phyloP scores from a whole-genome alignment of 2,797 vertebrate genomes.

The Simalia tracyae region DNA sequence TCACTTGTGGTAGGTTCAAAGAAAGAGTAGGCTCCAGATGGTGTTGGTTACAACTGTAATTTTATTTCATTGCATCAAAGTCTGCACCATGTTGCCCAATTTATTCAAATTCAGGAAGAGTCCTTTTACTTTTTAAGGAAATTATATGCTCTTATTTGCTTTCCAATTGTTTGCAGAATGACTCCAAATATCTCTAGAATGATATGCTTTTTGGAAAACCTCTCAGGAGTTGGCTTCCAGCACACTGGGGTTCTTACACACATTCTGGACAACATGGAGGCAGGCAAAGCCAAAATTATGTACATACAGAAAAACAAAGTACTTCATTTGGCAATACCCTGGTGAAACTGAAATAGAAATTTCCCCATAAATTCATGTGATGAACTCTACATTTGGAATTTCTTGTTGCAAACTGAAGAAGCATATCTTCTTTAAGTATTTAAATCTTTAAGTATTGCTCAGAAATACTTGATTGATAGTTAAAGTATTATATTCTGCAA shows the following conservation, averaged over 20 bases:
- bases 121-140: constrained; percentile 11
- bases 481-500: background rate
- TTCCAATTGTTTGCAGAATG: background rate
- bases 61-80: background rate
- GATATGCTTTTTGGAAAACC: constrained; percentile 6
- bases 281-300: background rate
- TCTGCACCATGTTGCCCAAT: background rate
- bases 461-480: background rate
- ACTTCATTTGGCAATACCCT: background rate
- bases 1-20: background rate
- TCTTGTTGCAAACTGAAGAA: background rate
- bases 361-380: background rate
- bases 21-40: background rate
- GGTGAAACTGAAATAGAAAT: background rate
- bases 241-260: background rate
- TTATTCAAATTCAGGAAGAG: background rate
- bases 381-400: background rate
- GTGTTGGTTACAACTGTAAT: background rate
- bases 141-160: background rate
- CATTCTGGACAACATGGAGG: background rate
- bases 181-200: background rate
- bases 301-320: background rate
- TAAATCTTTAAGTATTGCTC: background rate
- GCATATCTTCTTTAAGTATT: background rate
- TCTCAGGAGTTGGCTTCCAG: background rate